These are phyloP conservation scores for Epinotia ramella DNA, from an alignment of 2,888 invertebrate species.

Conservation along the genomic window DNA sequence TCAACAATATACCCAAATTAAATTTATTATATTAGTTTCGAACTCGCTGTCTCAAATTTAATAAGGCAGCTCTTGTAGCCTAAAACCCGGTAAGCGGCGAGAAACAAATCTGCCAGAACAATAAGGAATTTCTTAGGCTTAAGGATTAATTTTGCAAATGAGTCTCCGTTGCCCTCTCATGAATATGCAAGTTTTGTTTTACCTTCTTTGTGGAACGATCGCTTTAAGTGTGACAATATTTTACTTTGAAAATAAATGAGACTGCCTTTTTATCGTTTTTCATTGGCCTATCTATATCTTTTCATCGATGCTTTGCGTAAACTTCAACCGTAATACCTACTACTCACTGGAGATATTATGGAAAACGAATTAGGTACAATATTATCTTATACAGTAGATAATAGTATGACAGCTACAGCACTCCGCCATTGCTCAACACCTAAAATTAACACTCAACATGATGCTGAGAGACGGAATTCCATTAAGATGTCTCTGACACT, in stretches of 20 bases:
- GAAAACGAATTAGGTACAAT: not conserved
- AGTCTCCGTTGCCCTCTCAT: slow-evolving; percentile 56
- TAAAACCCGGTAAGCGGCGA: slow-evolving; percentile 46
- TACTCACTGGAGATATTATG: not conserved
- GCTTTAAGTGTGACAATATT: slow-evolving; percentile 33
- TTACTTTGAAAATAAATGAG: slow-evolving; percentile 20
- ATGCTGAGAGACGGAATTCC: slow-evolving; percentile 62
- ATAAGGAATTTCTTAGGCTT: slow-evolving; percentile 55
- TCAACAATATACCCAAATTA: slow-evolving; percentile 38
- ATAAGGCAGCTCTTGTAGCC: slow-evolving; percentile 47
- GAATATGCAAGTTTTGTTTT: slow-evolving; percentile 64
- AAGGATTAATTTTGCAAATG: slow-evolving; percentile 66
- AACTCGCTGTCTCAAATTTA: slow-evolving; percentile 41
- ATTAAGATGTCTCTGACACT: slow-evolving; percentile 67
- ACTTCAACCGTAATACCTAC: not conserved
- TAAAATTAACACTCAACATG: slow-evolving; percentile 42
- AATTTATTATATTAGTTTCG: slow-evolving; percentile 44
- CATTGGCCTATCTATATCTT: not conserved
- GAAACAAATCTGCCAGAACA: slow-evolving; percentile 49
- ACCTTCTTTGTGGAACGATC: slow-evolving; percentile 44
- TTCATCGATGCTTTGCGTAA: not conserved
- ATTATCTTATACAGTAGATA: not conserved
- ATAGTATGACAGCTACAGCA: slow-evolving; percentile 10
- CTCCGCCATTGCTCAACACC: slow-evolving; percentile 24
- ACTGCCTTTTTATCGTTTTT: not conserved